A percentile compares a stretch with the other conserved stretches of the same genome.
Evolutionary conservation across 2,113 vertebrate genomes (phyloP).

Genomic region (Salminus brasiliensis): DNA sequence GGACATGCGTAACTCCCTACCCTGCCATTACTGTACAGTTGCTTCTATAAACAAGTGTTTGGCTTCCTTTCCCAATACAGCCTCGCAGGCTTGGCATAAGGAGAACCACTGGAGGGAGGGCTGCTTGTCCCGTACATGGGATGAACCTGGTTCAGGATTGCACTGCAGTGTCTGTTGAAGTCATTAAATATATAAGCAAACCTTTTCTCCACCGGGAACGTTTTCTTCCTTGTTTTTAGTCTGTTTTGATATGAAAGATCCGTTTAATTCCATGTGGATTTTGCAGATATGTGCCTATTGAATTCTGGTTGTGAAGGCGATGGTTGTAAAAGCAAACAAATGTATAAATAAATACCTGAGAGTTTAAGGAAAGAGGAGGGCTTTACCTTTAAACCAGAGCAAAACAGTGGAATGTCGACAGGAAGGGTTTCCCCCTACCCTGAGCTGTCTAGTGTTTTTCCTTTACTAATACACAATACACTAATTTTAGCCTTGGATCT

Average conservation of each 20-base stretch:
- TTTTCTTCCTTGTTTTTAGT: background rate
- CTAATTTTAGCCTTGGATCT: background rate
- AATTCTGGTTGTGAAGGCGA: no score
- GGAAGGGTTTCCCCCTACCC: background rate
- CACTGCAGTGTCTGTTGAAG: constrained; percentile 15
- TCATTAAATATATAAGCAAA: constrained; percentile 1
- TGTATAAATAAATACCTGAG: background rate
- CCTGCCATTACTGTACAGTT: constrained; percentile 16
- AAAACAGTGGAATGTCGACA: no score
- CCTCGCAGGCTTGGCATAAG: background rate
- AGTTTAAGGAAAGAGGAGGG: no score
- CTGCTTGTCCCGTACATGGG: background rate
- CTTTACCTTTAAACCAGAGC: no score
- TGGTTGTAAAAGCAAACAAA: background rate
- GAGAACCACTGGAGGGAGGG: background rate
- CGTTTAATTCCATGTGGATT: background rate
- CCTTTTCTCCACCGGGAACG: background rate
- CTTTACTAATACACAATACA: background rate
- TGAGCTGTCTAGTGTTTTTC: background rate
- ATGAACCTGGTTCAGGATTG: background rate
- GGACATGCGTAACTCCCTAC: background rate
- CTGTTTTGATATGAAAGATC: background rate
- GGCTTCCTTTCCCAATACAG: background rate
- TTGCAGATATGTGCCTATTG: background rate
- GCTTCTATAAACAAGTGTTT: constrained; percentile 25